phyloP scores from a whole-genome alignment of 2,113 vertebrate genomes.

The Oreotrochilus melanogaster region DNA sequence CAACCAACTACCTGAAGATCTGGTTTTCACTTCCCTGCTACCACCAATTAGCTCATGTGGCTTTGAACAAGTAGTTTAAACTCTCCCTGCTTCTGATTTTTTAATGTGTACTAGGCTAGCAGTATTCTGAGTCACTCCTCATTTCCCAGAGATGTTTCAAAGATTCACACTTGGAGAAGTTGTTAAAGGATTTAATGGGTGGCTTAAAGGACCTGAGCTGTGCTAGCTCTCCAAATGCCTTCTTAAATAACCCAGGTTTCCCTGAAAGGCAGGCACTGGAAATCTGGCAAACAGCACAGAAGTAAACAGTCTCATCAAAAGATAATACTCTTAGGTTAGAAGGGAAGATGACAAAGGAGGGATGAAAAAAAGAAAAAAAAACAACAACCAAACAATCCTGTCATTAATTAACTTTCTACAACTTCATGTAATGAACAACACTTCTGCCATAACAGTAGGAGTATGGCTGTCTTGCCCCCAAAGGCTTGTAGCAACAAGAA shows the following conservation, averaged over 20 bases:
- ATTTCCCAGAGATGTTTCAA: background rate
- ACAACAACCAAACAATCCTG: background rate
- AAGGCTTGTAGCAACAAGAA: background rate
- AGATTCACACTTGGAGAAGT: constrained; percentile 8
- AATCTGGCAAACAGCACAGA: background rate
- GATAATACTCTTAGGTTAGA: background rate
- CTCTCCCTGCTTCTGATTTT: background rate
- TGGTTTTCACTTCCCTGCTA: background rate
- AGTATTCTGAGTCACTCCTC: background rate
- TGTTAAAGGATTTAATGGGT: background rate
- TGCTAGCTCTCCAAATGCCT: constrained; percentile 25
- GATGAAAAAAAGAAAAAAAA: background rate
- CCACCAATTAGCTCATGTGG: background rate
- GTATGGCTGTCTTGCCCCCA: background rate
- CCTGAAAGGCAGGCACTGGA: constrained; percentile 2
- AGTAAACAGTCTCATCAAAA: constrained; percentile 6
- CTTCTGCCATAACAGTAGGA: background rate
- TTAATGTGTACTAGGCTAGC: background rate
- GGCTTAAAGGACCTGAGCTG: background rate
- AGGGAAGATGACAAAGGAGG: background rate
- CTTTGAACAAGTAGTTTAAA: background rate
- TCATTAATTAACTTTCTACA: background rate
- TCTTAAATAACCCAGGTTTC: constrained; percentile 4
- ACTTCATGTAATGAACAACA: background rate
- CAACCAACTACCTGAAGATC: background rate